A percentile compares a stretch with the other conserved stretches of the same genome.
Conservation (phyloP, 92 coral and sea anemone species). For the Micromussa lordhowensis region DNA sequence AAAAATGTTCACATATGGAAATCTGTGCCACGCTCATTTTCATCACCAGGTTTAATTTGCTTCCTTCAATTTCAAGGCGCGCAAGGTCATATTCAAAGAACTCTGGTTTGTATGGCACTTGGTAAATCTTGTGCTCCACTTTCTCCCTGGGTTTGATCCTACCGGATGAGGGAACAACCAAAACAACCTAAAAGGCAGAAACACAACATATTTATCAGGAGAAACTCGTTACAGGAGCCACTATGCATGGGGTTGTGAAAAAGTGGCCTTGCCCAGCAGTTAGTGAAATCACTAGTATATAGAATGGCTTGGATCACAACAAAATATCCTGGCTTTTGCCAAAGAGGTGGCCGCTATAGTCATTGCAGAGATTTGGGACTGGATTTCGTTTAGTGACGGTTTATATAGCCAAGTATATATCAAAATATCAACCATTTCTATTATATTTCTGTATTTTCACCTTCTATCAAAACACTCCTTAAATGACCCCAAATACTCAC, state of each 20-base stretch:
- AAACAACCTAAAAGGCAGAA: slow-evolving; percentile 32
- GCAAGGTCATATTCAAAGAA: slow-evolving; percentile 44
- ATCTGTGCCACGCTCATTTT: background rate
- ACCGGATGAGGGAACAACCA: slow-evolving; percentile 54
- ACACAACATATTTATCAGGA: background rate
- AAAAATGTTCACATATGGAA: slow-evolving; percentile 12
- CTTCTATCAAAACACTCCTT: too few relatives aligned
- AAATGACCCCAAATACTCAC: too few relatives aligned
- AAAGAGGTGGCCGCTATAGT: too few relatives aligned
- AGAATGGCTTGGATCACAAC: too few relatives aligned
- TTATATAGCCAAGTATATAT: too few relatives aligned
- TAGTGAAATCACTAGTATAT: too few relatives aligned
- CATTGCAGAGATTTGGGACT: too few relatives aligned
- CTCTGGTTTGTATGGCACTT: slow-evolving; percentile 58
- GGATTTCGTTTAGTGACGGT: too few relatives aligned
- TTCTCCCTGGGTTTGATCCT: slow-evolving; percentile 41
- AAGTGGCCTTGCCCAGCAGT: too few relatives aligned
- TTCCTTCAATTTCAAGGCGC: slow-evolving; percentile 4
- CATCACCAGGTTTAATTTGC: background rate
- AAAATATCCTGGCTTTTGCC: too few relatives aligned
- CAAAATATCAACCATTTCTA: too few relatives aligned
- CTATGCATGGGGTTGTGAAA: background rate
- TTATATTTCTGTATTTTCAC: too few relatives aligned
- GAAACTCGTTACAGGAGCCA: background rate
- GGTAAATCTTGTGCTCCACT: slow-evolving; percentile 59